Conservation (phyloP, 2,797 vertebrate genomes). For the Loriculus beryllinus region DNA sequence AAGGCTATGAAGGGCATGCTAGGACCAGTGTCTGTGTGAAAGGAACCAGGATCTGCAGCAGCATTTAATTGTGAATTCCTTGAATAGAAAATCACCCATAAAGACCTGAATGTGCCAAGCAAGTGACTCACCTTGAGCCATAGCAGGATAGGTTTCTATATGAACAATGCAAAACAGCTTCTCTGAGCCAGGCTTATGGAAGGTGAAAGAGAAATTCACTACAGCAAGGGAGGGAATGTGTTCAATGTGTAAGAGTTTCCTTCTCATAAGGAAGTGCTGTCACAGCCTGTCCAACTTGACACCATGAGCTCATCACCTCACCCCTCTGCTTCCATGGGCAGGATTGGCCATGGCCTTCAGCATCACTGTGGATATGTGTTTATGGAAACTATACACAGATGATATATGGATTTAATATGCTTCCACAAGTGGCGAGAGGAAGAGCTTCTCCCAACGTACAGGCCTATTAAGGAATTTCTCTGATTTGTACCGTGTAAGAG, state of each 20-base stretch:
- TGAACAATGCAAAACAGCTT: neutral
- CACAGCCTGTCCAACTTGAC: neutral
- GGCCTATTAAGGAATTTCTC: neutral
- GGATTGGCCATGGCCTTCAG: neutral
- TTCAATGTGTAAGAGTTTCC: neutral
- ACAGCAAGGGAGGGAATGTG: neutral
- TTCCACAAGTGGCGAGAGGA: neutral
- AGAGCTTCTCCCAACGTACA: neutral
- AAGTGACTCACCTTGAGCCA: neutral
- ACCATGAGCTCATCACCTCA: neutral
- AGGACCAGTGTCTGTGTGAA: neutral
- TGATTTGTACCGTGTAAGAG: neutral
- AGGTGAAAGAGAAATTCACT: neutral
- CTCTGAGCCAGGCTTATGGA: neutral
- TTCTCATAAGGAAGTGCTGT: neutral
- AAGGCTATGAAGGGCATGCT: neutral
- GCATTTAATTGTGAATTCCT: neutral
- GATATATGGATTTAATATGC: neutral
- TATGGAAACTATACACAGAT: neutral
- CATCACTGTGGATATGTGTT: neutral
- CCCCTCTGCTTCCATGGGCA: neutral
- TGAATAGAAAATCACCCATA: neutral
- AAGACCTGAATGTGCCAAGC: neutral
- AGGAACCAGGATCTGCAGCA: neutral
- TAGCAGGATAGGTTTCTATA: neutral